phyloP scores from a whole-genome alignment of 1,140 invertebrate species.

The Geopemphigus sp. region DNA sequence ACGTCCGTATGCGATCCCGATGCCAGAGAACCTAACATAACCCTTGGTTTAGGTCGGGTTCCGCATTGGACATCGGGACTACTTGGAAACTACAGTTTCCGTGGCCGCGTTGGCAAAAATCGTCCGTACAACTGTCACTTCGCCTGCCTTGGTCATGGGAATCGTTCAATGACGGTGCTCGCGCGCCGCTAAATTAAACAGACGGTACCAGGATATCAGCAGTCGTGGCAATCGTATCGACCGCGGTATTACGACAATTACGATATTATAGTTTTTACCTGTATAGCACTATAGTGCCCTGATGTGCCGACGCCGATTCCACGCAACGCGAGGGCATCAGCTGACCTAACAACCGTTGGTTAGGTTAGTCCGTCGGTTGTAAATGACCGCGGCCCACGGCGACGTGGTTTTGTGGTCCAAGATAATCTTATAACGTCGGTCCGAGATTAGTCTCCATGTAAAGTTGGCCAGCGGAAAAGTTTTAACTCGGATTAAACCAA shows the following conservation, averaged over 20 bases:
- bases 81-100: background rate
- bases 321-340: background rate
- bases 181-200: slow-evolving; percentile 13
- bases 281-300: background rate
- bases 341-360: background rate
- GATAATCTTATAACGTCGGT: background rate
- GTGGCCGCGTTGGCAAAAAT: slow-evolving; percentile 18
- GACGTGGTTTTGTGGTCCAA: background rate
- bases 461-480: background rate
- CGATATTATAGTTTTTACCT: too few species aligned
- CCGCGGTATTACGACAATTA: too few species aligned
- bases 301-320: background rate
- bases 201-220: background rate
- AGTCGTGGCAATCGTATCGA: too few species aligned
- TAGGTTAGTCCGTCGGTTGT: too few species aligned
- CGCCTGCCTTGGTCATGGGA: background rate
- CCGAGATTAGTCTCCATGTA: slow-evolving; percentile 1
- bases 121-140: too few species aligned
- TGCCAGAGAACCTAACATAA: background rate
- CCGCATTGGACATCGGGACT: background rate
- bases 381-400: too few species aligned
- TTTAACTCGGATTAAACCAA: slow-evolving; percentile 16
- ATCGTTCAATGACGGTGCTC: slow-evolving; percentile 1
- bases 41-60: background rate
- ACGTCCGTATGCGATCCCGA: background rate